phyloP scores from a whole-genome alignment of 2,888 invertebrate species.

The Sacculina carcini region DNA sequence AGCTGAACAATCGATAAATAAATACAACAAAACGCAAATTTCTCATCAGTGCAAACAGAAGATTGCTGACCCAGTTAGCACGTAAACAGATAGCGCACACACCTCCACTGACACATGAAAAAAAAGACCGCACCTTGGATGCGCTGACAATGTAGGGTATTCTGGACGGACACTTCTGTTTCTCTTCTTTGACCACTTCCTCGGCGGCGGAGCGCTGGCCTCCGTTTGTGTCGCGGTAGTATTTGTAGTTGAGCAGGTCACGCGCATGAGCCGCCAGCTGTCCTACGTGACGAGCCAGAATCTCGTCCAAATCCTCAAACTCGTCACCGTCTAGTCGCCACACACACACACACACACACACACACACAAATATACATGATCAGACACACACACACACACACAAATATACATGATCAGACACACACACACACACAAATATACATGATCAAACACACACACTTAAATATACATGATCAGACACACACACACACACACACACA shows the following conservation, averaged over 20 bases:
- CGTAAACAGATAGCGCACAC: neutral
- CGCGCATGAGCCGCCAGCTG: conserved; percentile 86
- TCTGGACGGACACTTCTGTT: conserved; percentile 55
- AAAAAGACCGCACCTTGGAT: conserved; percentile 28
- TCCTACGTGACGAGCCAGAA: conserved; percentile 80
- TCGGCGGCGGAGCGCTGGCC: conserved; percentile 67
- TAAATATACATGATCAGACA: no score
- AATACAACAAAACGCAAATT: no score
- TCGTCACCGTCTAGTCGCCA: conserved; percentile 47
- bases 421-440: no score
- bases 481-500: no score
- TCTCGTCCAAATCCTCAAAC: conserved; percentile 97
- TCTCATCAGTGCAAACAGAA: no score
- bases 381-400: no score
- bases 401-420: no score
- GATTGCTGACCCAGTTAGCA: neutral
- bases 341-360: no score
- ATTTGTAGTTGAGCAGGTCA: conserved; percentile 72
- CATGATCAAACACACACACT: no score
- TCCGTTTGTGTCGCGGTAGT: conserved; percentile 47
- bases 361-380: no score
- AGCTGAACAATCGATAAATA: no score
- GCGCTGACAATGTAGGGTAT: conserved; percentile 70
- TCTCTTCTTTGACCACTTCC: conserved; percentile 62
- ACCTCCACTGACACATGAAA: no score